Base-by-base conservation (phyloP, 1,140 invertebrate species). In the Hycleus phaleratus region DNA sequence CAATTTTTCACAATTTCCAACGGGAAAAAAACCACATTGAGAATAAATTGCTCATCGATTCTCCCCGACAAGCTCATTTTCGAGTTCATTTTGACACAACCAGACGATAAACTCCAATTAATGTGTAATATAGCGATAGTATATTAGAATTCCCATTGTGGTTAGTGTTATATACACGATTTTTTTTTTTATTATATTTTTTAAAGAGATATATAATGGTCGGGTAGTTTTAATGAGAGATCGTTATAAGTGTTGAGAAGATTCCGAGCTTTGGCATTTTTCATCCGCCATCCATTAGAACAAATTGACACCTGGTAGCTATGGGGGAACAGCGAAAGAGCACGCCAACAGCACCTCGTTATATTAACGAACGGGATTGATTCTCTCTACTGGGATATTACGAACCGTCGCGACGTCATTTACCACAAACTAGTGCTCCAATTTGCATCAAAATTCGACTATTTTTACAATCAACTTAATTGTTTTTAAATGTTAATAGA, bases 221-320 rank as follows among this genome's bases (percentile, higher is more conserved):
- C 46, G 57, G 63, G 61, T 61, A 63, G 65, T 71, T 70, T 69
- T 71, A 71, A 71, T 70, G 69, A 70, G 68, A 58, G 62, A 59
- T 71, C 69, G 69, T 71, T 70, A 70, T 62, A 64, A 60, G 49
- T 60, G 60, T 55, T 53, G 66, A 67, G 61, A 43, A 66, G 59
- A 59, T 56, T 61, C 65, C 58, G 60, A 62, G 64, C 46, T 46
- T 49, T 60, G 56, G 58, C 56, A 52, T 62, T 62, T 64, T 60
- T 62, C 58, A 58, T 61, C 62, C 60, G 65, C 69, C 69, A 71
- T 71, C 69, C 64, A 71, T 71, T 71, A 71, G 66, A 68, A 71
- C 69, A 71, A 71, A 71, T 71, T 71, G 69, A 71, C 69, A 71
- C 69, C 68, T 70, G 66, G 67, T 63, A 59, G 56, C 63, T 58